These are phyloP conservation scores for Simalia tracyae DNA, from an alignment of 2,797 vertebrate genomes.

Conservation along the genomic window DNA sequence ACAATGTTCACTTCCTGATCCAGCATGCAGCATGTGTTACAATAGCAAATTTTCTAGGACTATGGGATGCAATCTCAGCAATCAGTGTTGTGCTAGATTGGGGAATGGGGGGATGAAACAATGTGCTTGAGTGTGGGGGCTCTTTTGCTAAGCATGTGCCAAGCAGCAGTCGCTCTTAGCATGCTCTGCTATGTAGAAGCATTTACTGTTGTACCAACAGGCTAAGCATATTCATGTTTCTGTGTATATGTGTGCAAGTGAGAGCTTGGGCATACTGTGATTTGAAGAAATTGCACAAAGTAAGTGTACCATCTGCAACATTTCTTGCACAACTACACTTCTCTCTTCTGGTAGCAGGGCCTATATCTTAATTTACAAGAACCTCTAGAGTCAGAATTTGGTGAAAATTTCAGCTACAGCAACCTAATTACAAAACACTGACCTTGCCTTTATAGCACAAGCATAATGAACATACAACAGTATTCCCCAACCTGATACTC, in stretches of 20 bases:
- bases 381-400: not conserved
- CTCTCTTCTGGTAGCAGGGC: not conserved
- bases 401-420: not conserved
- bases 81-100: not conserved
- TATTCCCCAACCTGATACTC: not conserved
- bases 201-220: slow-evolving; percentile 9
- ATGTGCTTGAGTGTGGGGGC: not conserved
- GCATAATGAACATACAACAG: not conserved
- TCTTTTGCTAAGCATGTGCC: slow-evolving; percentile 33
- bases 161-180: slow-evolving; percentile 27
- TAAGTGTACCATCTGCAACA: not conserved
- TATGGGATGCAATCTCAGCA: not conserved
- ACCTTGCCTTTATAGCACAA: not conserved
- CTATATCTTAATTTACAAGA: not conserved
- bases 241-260: slow-evolving; percentile 19
- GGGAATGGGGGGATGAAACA: not conserved
- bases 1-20: slow-evolving; percentile 17
- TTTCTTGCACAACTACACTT: not conserved
- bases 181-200: slow-evolving; percentile 6
- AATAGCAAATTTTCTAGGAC: not conserved
- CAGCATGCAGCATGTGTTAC: slow-evolving; percentile 42
- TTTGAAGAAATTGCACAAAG: not conserved
- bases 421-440: not conserved
- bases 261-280: slow-evolving; percentile 3
- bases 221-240: slow-evolving; percentile 19